These are phyloP conservation scores for Lasioglossum morio DNA, from an alignment of 2,888 invertebrate species.

Conservation along the genomic window DNA sequence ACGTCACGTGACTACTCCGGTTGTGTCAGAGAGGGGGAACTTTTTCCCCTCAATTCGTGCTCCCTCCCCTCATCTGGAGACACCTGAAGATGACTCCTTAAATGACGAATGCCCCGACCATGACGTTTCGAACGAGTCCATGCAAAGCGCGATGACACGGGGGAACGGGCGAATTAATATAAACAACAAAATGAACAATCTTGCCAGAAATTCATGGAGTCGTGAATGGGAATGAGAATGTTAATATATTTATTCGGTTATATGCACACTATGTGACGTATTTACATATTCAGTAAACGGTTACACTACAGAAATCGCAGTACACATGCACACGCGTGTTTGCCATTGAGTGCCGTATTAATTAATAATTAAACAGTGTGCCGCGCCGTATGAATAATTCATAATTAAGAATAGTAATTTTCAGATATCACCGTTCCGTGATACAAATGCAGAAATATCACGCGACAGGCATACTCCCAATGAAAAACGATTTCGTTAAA, in stretches of 20 bases:
- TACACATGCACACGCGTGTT: not conserved
- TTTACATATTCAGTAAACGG: conserved; percentile 45
- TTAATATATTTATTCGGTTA: conserved; percentile 41
- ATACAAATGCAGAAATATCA: conserved; percentile 9
- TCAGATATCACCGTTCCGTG: conserved; percentile 17
- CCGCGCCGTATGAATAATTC: conserved; percentile 50
- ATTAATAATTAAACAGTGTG: conserved; percentile 56
- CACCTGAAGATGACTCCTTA: not conserved
- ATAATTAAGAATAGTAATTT: conserved; percentile 51
- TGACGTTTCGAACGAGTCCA: not conserved
- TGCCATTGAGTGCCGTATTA: conserved; percentile 26
- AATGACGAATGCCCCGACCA: not conserved
- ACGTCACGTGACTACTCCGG: too few species aligned
- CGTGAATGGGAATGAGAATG: conserved; percentile 19
- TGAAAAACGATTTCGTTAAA: conserved; percentile 3
- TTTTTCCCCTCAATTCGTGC: too few species aligned
- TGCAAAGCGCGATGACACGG: not conserved
- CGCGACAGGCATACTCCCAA: not conserved
- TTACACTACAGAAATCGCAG: conserved; percentile 17
- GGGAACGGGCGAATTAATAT: not conserved
- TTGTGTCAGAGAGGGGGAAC: too few species aligned
- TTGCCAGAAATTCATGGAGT: conserved; percentile 22
- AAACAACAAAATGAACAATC: conserved; percentile 2
- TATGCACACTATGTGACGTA: conserved; percentile 23
- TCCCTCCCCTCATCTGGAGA: too few species aligned